phyloP scores from a whole-genome alignment of 2,113 vertebrate species.

The Donacobius atricapilla region DNA sequence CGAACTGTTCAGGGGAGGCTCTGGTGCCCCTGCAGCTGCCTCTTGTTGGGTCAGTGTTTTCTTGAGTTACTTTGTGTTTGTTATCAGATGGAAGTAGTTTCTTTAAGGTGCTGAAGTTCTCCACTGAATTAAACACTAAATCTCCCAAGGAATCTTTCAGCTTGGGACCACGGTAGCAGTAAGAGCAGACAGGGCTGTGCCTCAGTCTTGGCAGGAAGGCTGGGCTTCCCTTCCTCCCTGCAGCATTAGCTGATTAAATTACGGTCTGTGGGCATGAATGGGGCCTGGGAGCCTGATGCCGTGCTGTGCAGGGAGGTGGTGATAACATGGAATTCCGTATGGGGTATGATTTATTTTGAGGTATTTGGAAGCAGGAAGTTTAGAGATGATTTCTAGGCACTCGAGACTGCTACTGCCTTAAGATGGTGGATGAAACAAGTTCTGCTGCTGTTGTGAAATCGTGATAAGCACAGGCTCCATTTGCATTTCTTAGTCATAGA shows the following conservation, averaged over 20 bases:
- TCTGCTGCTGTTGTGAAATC: neutral
- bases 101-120: neutral
- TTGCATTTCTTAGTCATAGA: neutral
- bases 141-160: neutral
- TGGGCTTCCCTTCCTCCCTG: neutral
- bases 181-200: neutral
- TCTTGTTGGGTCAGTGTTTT: neutral
- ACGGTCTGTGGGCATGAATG: neutral
- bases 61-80: neutral
- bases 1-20: neutral
- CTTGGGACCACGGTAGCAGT: neutral
- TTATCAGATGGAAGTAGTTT: neutral
- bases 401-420: neutral
- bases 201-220: neutral
- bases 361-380: neutral
- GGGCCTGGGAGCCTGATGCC: neutral
- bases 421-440: neutral
- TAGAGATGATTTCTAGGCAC: neutral
- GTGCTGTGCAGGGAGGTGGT: neutral
- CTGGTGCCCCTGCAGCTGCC: neutral
- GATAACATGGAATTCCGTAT: neutral
- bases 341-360: neutral
- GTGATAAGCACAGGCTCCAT: neutral
- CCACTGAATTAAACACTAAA: neutral
- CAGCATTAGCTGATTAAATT: conserved; percentile 6